Base-by-base conservation (phyloP, 2,113 vertebrate species). In the Siniperca chuatsi region DNA sequence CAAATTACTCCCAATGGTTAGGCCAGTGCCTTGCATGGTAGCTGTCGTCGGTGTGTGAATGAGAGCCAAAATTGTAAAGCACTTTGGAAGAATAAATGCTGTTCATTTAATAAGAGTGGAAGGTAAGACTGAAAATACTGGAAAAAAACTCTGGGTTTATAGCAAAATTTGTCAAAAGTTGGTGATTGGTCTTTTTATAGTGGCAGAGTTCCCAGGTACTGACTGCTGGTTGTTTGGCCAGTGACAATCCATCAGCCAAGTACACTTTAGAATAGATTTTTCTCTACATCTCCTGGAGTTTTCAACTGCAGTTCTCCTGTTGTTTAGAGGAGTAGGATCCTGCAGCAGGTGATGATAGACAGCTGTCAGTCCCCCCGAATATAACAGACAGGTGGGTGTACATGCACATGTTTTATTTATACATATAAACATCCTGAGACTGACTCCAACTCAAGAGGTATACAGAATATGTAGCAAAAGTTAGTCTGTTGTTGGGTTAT, bases 371-470 rank as follows among this genome's bases (percentile, higher is more conserved):
- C 50, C 33, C 23, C 20, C 48, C 29, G 12, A 52, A 33, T 68
- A n/a, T 86, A 64, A 67, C 29, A 71, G 82, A 83, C 81, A 60
- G 46, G 44, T 65, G 35, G 21, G 23, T 62, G 58, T 52, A 20
- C 44, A 65, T 40, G 57, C 52, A 20, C 58, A 76, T 79, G 37
- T 82, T 77, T 81, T 87, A 83, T 89, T 83, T 58, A 71, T 75
- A 60, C 6, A 66, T 3, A 75, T 57, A 73, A 81, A 73, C 60
- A 68, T 15, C 29, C 11, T 61, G 35, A 78, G 44, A 72, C 15
- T 6, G 13, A 57, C 33, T 79, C 33, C 48, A 66, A 10, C 25
- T 48, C 9, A 23, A 66, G 23, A 37, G 0, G 1, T 58, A 20
- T 20, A 20, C 61, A 54, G 13, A 44, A 60, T 71, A 42, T 62